phyloP scores from a whole-genome alignment of 37 sponge, comb jelly and placozoan genomes.

The Eunapius fragilis region DNA sequence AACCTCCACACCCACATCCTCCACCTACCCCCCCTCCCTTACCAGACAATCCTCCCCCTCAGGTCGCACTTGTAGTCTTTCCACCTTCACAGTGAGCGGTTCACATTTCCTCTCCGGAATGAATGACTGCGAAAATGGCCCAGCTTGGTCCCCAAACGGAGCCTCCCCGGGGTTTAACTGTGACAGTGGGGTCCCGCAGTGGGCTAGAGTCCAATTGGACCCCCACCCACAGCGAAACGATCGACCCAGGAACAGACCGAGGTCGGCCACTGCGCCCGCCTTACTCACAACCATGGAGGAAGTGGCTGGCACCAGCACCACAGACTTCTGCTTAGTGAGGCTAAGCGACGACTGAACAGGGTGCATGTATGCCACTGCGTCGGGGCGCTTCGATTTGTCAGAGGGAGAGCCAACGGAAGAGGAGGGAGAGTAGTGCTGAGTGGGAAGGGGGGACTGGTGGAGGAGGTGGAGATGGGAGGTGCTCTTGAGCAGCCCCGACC shows the following conservation, averaged over 20 bases:
- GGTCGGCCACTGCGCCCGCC: slow-evolving; percentile 10
- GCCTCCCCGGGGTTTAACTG: neutral
- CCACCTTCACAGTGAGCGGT: slow-evolving; percentile 28
- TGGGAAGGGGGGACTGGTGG: too few relatives aligned
- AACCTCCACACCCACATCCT: too few relatives aligned
- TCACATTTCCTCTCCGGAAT: neutral
- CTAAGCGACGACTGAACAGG: slow-evolving; percentile 38
- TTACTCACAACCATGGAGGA: neutral
- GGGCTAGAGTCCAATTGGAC: slow-evolving; percentile 83
- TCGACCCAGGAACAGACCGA: slow-evolving; percentile 43
- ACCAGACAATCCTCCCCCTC: neutral
- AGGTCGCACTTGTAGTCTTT: neutral
- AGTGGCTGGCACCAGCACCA: slow-evolving; percentile 6
- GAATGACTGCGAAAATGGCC: neutral
- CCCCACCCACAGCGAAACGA: slow-evolving; percentile 96
- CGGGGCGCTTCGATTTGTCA: neutral
- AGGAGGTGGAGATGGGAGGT: neutral
- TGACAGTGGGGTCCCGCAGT: slow-evolving; percentile 50
- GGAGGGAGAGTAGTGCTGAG: neutral
- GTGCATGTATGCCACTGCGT: neutral
- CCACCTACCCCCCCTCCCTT: neutral
- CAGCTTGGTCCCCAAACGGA: neutral
- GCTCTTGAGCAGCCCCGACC: neutral
- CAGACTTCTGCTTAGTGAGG: slow-evolving; percentile 19
- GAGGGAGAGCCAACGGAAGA: neutral